Conservation (phyloP, 2,888 invertebrate genomes). For the Brachyptera risi region DNA sequence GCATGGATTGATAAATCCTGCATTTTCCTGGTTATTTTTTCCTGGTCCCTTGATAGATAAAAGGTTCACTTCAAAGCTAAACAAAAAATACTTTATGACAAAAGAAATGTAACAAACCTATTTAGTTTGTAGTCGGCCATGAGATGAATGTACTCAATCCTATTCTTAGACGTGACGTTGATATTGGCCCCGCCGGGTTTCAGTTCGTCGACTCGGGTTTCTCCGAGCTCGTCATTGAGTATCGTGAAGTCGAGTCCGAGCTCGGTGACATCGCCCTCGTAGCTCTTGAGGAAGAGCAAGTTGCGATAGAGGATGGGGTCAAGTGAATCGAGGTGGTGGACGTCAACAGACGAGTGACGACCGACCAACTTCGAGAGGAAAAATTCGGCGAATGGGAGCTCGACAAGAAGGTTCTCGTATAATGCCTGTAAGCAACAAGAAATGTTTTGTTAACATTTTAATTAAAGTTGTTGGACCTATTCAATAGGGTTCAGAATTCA, state of each 20-base stretch:
- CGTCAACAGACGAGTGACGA: conserved; percentile 71
- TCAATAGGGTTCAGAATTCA: background rate
- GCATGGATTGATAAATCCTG: too few relatives aligned
- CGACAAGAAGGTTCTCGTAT: conserved; percentile 91
- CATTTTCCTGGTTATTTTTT: too few relatives aligned
- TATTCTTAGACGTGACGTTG: conserved; percentile 85
- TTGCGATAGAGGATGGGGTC: conserved; percentile 92
- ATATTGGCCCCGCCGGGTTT: conserved; percentile 88
- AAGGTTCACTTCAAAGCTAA: too few relatives aligned
- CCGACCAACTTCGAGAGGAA: conserved; percentile 86
- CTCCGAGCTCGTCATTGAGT: conserved; percentile 83
- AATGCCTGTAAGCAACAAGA: conserved; percentile 78
- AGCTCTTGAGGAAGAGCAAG: conserved; percentile 80
- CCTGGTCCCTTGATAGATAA: too few relatives aligned
- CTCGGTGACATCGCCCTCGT: conserved; percentile 80
- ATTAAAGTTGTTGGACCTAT: too few relatives aligned
- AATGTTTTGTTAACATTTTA: too few relatives aligned
- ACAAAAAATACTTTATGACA: too few relatives aligned
- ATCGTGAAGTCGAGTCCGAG: conserved; percentile 91
- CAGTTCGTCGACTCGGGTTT: conserved; percentile 81
- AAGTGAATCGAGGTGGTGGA: conserved; percentile 88
- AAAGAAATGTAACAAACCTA: conserved; percentile 41
- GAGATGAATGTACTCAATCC: conserved; percentile 93
- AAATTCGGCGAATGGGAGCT: conserved; percentile 93
- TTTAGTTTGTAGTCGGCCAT: conserved; percentile 96